Conservation (phyloP, 2,797 vertebrate genomes). For the Smutsia temminckii region DNA sequence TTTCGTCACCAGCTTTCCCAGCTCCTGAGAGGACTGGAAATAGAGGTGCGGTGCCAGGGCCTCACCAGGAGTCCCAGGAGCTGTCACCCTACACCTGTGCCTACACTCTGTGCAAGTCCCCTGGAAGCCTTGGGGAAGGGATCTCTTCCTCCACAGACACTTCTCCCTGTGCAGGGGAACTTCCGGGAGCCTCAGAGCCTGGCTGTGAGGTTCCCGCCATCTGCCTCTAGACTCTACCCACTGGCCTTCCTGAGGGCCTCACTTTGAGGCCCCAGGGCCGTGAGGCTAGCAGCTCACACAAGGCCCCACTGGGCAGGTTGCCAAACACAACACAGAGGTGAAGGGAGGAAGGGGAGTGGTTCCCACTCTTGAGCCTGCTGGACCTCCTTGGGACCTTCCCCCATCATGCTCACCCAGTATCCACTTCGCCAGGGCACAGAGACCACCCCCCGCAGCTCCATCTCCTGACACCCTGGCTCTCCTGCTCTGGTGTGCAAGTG, state of each 20-base stretch:
- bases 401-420: not conserved
- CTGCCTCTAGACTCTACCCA: not conserved
- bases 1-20: not conserved
- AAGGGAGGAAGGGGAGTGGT: not conserved
- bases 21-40: not conserved
- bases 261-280: not conserved
- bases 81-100: not conserved
- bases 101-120: not conserved
- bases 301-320: constrained; percentile 53
- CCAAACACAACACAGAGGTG: constrained; percentile 64
- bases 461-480: not conserved
- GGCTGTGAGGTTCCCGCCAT: not conserved
- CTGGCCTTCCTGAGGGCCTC: constrained; percentile 33
- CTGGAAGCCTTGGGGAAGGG: not conserved
- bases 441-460: not conserved
- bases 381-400: not conserved
- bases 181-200: not conserved
- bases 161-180: not conserved
- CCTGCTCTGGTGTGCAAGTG: not conserved
- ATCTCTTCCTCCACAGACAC: not conserved
- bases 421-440: not conserved
- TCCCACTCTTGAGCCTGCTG: not conserved
- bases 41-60: not conserved
- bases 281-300: constrained; percentile 45
- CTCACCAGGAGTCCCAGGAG: not conserved